Evolutionary conservation across 2,888 invertebrate genomes (phyloP).

Genomic region (Scaptomyza tumidula): DNA sequence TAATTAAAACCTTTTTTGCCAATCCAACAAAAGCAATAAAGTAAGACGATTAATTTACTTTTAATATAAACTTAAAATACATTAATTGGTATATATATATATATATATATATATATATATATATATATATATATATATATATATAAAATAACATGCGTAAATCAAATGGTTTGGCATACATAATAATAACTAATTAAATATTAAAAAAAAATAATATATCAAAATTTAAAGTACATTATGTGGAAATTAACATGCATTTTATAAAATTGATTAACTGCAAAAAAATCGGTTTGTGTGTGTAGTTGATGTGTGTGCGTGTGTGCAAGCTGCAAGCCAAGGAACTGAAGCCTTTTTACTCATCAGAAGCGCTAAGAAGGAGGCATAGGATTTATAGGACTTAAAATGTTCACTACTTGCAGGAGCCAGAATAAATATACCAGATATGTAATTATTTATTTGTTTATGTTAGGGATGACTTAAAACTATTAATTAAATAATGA

Average conservation of each 20-base stretch:
- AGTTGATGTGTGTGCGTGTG: slow-evolving; percentile 7
- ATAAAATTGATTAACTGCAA: not conserved
- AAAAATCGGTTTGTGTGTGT: not conserved
- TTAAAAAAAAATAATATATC: not conserved
- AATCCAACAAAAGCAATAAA: not conserved
- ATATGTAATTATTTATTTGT: not conserved
- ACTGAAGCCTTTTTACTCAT: slow-evolving; percentile 14
- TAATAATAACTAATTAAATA: slow-evolving; percentile 3
- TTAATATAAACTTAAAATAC: slow-evolving; percentile 3
- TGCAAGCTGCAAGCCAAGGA: slow-evolving; percentile 9
- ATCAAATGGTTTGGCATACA: slow-evolving; percentile 5
- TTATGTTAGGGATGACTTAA: not conserved
- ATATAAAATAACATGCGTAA: slow-evolving; percentile 11
- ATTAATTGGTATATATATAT: slow-evolving; percentile 3
- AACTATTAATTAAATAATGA: not conserved
- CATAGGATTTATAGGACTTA: slow-evolving; percentile 5
- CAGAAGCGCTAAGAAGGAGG: slow-evolving; percentile 20
- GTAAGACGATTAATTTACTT: not conserved
- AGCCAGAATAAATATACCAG: not conserved
- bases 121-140: slow-evolving; percentile 3
- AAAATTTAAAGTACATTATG: not conserved
- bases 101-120: slow-evolving; percentile 13
- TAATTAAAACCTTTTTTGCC: not conserved
- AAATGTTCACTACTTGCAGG: not conserved
- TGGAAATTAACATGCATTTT: not conserved